Evolutionary conservation across 2,797 vertebrate genomes (phyloP), one percentile per base, ranked within the genome.

Genomic region (Malurus splendens): DNA sequence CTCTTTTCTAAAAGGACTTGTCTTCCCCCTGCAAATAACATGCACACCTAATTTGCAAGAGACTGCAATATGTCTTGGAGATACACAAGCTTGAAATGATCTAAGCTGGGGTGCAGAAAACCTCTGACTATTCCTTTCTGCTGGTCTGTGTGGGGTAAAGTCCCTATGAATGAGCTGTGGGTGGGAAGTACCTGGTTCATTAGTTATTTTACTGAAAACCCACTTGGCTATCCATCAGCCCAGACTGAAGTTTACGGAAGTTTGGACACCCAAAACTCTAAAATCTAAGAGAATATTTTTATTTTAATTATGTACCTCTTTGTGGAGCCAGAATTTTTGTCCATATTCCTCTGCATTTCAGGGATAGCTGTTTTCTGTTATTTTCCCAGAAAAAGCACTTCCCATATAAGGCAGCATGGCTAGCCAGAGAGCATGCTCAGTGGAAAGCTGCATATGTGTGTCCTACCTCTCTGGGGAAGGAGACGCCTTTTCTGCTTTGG

Each of bases 151-250:
- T 5, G 3, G 16, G 20, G 13, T 18, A 24, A 75, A 51, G 11
- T 15, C 18, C 23, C 24, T 36, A 16, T 4, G 6, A 48, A 28
- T 0, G 4, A 68, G 14, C 11, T 0, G 3, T 12, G 23, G 11
- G 12, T 44, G 32, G 33, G 38, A 70, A 87, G 16, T 1, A 52
- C 12, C 12, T 2, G 0, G 14, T 19, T 77, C 18, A 48, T 48
- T 55, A 59, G 23, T 27, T 72, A 47, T 48, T 84, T 39, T 18
- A n/a, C 24, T 50, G 42, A 65, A 80, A 84, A 14, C 1, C 68
- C 18, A 3, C 12, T 62, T 65, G 14, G 14, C 7, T 68, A 4
- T 44, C 25, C 20, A 55, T 86, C 18, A 51, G 36, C 12, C 12
- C 8, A 39, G 9, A 10, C 17, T 27, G 19, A 51, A 76, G 7